Conservation (phyloP, 2,113 vertebrate genomes). For the Chrysochloris asiatica region DNA sequence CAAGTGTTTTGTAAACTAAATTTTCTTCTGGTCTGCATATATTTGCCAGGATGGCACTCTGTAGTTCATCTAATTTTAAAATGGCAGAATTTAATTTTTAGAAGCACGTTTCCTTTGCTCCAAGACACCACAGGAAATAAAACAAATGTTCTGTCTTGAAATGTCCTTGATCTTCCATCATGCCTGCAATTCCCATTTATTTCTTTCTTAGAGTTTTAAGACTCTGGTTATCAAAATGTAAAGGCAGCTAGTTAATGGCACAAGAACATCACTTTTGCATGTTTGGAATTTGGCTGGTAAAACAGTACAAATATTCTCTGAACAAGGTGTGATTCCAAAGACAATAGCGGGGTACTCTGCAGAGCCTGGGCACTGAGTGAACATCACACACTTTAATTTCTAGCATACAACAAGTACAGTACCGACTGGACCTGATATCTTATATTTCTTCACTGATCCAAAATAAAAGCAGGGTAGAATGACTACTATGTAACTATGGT, state of each 20-base stretch:
- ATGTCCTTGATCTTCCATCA: not conserved
- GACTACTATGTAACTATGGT: not conserved
- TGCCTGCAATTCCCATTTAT: not conserved
- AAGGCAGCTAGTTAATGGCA: conserved; percentile 42
- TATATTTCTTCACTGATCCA: not conserved
- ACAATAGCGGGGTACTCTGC: fast-evolving
- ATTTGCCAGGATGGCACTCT: conserved; percentile 14
- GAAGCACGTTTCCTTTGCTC: conserved; percentile 26
- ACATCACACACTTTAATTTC: not conserved
- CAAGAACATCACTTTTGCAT: not conserved
- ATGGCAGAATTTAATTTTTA: conserved; percentile 26
- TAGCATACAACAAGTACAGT: not conserved
- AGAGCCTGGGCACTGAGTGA: not conserved
- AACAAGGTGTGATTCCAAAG: not conserved
- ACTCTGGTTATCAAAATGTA: conserved; percentile 16
- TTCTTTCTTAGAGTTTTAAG: conserved; percentile 46
- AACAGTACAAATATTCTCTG: not conserved
- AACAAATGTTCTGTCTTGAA: conserved; percentile 38
- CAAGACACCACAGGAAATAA: not conserved
- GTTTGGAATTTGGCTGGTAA: not conserved
- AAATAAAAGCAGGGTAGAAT: not conserved
- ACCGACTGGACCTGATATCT: not conserved
- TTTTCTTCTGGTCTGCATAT: conserved; percentile 26
- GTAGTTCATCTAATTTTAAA: conserved; percentile 24
- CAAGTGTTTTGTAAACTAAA: conserved; percentile 27